phyloP scores from a whole-genome alignment of 2,888 invertebrate genomes.

The Sepiola atlantica region DNA sequence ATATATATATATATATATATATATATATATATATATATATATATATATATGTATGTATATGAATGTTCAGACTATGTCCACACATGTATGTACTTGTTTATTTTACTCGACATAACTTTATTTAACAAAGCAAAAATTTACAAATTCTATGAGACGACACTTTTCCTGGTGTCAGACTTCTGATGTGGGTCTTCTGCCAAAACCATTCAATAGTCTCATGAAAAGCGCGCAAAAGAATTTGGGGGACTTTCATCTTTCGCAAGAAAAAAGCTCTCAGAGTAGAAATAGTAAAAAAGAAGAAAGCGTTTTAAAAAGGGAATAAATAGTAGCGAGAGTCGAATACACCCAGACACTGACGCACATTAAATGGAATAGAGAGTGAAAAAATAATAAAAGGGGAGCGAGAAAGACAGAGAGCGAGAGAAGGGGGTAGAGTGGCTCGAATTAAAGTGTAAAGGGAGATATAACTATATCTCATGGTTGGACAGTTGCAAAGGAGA shows the following conservation, averaged over 20 bases:
- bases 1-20: background rate
- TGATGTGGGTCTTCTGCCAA: slow-evolving; percentile 4
- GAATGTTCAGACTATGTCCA: too few relatives aligned
- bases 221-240: background rate
- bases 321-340: too few relatives aligned
- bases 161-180: slow-evolving; percentile 19
- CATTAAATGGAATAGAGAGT: too few relatives aligned
- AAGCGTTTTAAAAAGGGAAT: too few relatives aligned
- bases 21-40: background rate
- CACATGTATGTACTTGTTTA: background rate
- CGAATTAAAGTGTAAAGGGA: too few relatives aligned
- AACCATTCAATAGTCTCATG: background rate
- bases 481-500: background rate
- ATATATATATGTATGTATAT: background rate
- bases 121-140: background rate
- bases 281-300: background rate
- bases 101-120: background rate
- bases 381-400: background rate
- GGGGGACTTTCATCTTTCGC: background rate
- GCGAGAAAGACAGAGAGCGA: background rate
- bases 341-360: too few relatives aligned
- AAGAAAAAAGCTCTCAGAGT: background rate
- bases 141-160: background rate
- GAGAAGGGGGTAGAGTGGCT: background rate
- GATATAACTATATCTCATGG: too few relatives aligned